These are phyloP conservation scores for Drosophila sp. DNA, from an alignment of 1,140 invertebrate species.

Conservation along the genomic window DNA sequence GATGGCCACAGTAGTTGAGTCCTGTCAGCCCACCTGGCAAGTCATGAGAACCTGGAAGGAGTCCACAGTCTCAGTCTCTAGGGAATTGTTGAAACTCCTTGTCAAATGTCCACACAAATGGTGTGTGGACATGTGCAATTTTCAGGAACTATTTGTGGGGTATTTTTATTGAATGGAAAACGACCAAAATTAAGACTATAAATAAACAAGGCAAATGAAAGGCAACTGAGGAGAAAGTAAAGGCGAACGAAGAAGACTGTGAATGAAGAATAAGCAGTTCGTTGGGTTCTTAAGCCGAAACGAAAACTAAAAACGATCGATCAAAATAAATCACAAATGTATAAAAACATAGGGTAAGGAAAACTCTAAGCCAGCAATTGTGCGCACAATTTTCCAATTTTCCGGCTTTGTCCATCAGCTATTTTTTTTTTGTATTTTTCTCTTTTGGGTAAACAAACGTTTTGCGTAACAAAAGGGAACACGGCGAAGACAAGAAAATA, in stretches of 20 bases:
- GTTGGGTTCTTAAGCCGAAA: conserved; percentile 57
- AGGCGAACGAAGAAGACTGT: conserved; percentile 3
- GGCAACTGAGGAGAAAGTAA: background rate
- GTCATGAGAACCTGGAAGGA: conserved; percentile 32
- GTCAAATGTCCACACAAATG: conserved; percentile 37
- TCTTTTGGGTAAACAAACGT: conserved; percentile 78
- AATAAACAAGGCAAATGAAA: conserved; percentile 57
- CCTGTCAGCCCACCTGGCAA: conserved; percentile 43
- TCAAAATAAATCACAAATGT: conserved; percentile 79
- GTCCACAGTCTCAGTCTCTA: background rate
- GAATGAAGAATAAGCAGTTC: conserved; percentile 23
- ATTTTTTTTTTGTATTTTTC: conserved; percentile 41
- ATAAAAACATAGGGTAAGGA: conserved; percentile 52
- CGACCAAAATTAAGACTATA: conserved; percentile 75
- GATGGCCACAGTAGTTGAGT: conserved; percentile 44
- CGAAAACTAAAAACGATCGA: conserved; percentile 64
- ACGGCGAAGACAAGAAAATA: conserved; percentile 68
- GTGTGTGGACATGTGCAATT: conserved; percentile 78
- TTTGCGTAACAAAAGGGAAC: conserved; percentile 79
- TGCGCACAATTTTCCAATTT: conserved; percentile 80
- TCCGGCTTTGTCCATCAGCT: conserved; percentile 31
- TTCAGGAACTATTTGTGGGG: conserved; percentile 78
- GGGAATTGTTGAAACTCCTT: conserved; percentile 21
- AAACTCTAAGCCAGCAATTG: conserved; percentile 72
- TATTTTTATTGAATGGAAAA: conserved; percentile 61